Conservation (phyloP, 2,113 vertebrate species). For the Zosterops hypoxanthus region DNA sequence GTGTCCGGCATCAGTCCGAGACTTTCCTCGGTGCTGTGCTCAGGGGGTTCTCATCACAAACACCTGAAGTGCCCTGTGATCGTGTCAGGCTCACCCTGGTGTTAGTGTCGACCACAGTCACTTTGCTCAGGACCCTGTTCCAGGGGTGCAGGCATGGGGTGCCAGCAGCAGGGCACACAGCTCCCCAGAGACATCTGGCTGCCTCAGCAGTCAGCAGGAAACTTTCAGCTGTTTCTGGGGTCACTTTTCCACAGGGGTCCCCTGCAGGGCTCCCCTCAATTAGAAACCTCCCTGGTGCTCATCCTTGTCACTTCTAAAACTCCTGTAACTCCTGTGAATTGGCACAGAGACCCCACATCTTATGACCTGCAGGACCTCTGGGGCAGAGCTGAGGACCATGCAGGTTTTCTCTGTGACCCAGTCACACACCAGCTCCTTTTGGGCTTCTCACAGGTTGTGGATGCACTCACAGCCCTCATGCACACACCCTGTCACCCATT, state of each 20-base stretch:
- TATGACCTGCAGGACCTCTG: accelerated
- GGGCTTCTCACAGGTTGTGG: accelerated
- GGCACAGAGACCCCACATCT: background rate
- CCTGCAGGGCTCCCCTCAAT: background rate
- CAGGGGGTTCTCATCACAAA: accelerated
- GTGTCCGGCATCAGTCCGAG: accelerated
- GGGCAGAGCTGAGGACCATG: background rate
- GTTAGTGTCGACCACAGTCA: accelerated
- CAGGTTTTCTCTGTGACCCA: background rate
- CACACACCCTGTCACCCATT: background rate
- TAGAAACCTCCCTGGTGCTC: background rate
- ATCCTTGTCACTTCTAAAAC: accelerated
- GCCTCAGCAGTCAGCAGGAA: background rate
- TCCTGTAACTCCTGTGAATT: accelerated
- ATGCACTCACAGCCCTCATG: accelerated
- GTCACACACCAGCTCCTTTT: background rate
- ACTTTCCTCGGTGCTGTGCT: accelerated
- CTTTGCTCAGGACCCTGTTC: background rate
- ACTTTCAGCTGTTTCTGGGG: background rate
- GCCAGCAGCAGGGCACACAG: accelerated
- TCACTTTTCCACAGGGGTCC: background rate
- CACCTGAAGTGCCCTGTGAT: accelerated
- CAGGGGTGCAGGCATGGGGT: background rate
- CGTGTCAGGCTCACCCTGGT: accelerated
- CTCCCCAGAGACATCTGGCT: background rate